Percentiles rank a stretch among this genome's conserved stretches.
phyloP scores from a whole-genome alignment of 2,888 invertebrate species.

The Liposcelis brunnea region DNA sequence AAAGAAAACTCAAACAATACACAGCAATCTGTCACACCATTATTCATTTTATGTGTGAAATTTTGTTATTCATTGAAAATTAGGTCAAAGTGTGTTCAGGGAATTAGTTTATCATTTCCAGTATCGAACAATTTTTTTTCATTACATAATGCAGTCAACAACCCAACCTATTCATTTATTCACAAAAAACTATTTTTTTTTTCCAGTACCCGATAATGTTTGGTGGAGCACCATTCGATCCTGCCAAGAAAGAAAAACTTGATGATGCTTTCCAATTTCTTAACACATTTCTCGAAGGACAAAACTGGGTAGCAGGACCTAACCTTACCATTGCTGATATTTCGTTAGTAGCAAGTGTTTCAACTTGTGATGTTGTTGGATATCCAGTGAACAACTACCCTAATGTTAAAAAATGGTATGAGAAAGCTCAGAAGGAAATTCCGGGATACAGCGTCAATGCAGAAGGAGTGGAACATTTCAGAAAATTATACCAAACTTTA shows the following conservation, averaged over 20 bases:
- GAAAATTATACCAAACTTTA: slow-evolving; percentile 15
- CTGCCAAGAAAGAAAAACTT: slow-evolving; percentile 47
- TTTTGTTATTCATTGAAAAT: too few species aligned
- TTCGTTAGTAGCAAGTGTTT: slow-evolving; percentile 44
- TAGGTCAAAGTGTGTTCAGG: too few species aligned
- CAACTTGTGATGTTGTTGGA: slow-evolving; percentile 42
- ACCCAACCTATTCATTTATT: too few species aligned
- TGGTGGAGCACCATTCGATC: slow-evolving; percentile 40
- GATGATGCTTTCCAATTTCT: slow-evolving; percentile 48
- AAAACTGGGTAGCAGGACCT: slow-evolving; percentile 53
- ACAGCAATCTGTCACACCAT: too few species aligned
- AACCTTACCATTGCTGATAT: slow-evolving; percentile 63
- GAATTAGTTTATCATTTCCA: too few species aligned
- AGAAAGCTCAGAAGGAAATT: slow-evolving; percentile 35
- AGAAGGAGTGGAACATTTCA: slow-evolving; percentile 18
- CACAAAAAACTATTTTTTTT: neutral
- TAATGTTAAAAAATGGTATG: slow-evolving; percentile 47
- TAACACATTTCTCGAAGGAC: slow-evolving; percentile 51
- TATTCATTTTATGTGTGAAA: too few species aligned
- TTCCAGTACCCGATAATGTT: slow-evolving; percentile 43
- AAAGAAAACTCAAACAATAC: neutral
- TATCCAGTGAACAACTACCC: slow-evolving; percentile 49
- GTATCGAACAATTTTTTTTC: too few species aligned
- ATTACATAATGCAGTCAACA: too few species aligned
- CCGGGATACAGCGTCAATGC: slow-evolving; percentile 34